Evolutionary conservation across 2,797 vertebrate genomes (phyloP).

Genomic region (Lagorchestes hirsutus): DNA sequence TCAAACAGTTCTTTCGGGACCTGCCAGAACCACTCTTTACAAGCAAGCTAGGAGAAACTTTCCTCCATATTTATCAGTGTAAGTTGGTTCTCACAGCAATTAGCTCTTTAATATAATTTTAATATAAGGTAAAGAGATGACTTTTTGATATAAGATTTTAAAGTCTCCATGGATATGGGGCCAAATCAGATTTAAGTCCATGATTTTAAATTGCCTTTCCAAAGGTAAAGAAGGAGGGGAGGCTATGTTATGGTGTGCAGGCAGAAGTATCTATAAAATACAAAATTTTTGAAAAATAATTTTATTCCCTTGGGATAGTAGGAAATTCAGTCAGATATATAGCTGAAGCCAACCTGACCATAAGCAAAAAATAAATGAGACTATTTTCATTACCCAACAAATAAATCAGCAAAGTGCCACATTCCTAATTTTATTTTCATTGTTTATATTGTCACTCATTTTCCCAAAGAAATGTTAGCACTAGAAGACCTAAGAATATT

Average conservation of each 20-base stretch:
- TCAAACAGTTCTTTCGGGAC: conserved; percentile 99
- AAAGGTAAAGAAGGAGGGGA: conserved; percentile 35
- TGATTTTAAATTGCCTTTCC: conserved; percentile 34
- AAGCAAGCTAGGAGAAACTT: conserved; percentile 97
- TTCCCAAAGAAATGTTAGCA: conserved; percentile 17
- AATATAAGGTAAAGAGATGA: background rate
- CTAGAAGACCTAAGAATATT: background rate
- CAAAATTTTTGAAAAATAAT: conserved; percentile 17
- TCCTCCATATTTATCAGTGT: conserved; percentile 99
- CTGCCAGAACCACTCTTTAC: conserved; percentile 97
- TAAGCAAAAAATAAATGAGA: background rate
- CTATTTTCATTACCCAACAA: conserved; percentile 44
- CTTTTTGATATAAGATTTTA: conserved; percentile 20
- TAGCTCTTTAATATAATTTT: background rate
- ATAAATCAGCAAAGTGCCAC: conserved; percentile 32
- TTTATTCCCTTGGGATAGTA: background rate
- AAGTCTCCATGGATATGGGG: background rate
- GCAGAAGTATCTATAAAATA: conserved; percentile 4
- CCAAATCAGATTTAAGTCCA: background rate
- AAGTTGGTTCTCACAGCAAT: conserved; percentile 80
- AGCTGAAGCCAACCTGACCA: background rate
- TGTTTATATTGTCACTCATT: conserved; percentile 42
- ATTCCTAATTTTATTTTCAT: conserved; percentile 18
- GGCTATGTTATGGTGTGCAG: conserved; percentile 8
- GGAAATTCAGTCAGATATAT: conserved; percentile 5